Conservation (phyloP, 2,797 vertebrate genomes). For the Tauraco hartlaubi region DNA sequence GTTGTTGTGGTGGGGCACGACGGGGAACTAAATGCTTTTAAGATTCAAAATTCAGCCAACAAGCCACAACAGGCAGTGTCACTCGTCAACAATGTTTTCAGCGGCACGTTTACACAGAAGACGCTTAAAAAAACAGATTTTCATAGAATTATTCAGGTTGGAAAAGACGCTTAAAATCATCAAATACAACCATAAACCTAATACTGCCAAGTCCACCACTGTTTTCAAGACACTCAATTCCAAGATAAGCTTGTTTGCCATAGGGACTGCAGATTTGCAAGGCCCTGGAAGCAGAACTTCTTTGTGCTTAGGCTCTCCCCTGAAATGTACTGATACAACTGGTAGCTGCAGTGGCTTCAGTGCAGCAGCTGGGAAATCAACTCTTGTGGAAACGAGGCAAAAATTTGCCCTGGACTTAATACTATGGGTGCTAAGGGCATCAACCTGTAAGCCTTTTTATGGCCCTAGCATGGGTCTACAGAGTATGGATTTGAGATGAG, state of each 20-base stretch:
- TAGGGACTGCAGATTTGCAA: neutral
- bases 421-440: neutral
- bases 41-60: neutral
- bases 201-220: neutral
- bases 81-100: neutral
- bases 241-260: neutral
- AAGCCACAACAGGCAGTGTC: rapidly evolving
- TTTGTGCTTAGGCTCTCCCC: no score
- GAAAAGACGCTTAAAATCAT: neutral
- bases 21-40: neutral
- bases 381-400: neutral
- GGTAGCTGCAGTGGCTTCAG: neutral
- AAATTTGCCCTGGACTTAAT: neutral
- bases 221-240: neutral
- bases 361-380: neutral
- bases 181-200: neutral
- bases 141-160: neutral
- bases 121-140: neutral
- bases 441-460: neutral
- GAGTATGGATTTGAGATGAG: neutral
- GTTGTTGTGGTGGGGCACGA: neutral
- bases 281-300: neutral
- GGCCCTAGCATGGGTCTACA: neutral
- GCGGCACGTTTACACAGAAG: neutral
- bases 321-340: neutral